Evolutionary conservation across 2,113 vertebrate genomes (phyloP).

Genomic region (Solenodon paradoxus): DNA sequence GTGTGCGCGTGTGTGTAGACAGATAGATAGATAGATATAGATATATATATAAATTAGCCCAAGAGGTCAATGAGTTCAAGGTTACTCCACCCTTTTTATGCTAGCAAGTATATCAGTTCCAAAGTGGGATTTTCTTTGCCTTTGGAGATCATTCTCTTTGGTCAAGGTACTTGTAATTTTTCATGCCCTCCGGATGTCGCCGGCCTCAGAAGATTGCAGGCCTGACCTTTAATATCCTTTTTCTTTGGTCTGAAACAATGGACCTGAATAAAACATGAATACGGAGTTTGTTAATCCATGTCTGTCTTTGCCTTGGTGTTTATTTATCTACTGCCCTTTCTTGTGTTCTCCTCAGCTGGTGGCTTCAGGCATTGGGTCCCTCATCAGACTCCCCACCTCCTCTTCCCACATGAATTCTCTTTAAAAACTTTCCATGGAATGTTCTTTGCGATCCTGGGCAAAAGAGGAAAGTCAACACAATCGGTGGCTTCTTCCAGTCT

Average conservation of each 20-base stretch:
- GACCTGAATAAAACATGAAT: neutral
- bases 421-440: conserved; percentile 32
- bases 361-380: neutral
- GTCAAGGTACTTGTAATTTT: neutral
- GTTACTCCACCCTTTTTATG: neutral
- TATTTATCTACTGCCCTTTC: neutral
- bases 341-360: neutral
- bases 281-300: neutral
- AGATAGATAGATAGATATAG: no score
- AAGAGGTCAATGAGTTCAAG: neutral
- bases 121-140: neutral
- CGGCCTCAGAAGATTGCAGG: neutral
- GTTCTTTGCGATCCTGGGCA: neutral
- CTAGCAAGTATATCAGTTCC: neutral
- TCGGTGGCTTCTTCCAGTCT: conserved; percentile 19
- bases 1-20: no score
- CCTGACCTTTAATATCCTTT: neutral
- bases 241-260: neutral
- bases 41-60: neutral
- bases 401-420: neutral
- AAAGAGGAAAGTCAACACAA: neutral
- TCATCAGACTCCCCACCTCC: neutral
- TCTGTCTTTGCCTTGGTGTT: neutral
- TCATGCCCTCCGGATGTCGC: neutral
- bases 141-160: neutral